These are phyloP conservation scores for Panurus biarmicus DNA, from an alignment of 2,113 vertebrate genomes.

Conservation along the genomic window DNA sequence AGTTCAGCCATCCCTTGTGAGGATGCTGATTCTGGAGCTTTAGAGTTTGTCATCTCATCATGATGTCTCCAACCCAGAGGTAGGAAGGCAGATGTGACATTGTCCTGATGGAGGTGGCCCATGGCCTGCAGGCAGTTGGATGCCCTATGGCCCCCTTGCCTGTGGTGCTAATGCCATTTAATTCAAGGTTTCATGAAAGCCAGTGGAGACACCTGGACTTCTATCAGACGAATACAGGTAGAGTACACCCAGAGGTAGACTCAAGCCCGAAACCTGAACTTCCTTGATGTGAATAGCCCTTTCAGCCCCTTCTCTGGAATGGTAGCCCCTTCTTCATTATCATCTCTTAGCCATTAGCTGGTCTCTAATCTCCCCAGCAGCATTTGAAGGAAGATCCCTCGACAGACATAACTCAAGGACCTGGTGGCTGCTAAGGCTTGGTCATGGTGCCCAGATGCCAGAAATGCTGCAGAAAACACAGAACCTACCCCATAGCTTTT, in stretches of 20 bases:
- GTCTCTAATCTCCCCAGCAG: not conserved
- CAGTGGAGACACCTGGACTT: not conserved
- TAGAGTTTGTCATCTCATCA: not conserved
- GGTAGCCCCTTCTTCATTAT: not conserved
- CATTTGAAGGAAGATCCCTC: not conserved
- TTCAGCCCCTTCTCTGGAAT: not conserved
- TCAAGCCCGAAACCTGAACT: not conserved
- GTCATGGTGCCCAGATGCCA: not conserved
- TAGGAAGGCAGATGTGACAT: not conserved
- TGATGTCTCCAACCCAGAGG: not conserved
- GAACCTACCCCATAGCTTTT: not conserved
- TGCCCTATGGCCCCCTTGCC: not conserved
- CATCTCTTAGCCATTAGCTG: not conserved
- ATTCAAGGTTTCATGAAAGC: not conserved
- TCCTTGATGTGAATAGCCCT: not conserved
- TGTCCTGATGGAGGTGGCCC: not conserved
- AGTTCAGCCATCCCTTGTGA: not conserved
- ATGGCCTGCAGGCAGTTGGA: not conserved
- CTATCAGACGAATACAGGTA: not conserved
- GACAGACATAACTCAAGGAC: not conserved
- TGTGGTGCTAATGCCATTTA: not conserved
- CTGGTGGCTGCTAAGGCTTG: not conserved
- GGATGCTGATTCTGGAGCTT: not conserved
- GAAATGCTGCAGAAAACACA: not conserved
- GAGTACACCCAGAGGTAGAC: fast-evolving